Evolutionary conservation across 2,113 vertebrate species (phyloP), one percentile per base, ranked within the genome.

Genomic region (Mormoops blainvillei): DNA sequence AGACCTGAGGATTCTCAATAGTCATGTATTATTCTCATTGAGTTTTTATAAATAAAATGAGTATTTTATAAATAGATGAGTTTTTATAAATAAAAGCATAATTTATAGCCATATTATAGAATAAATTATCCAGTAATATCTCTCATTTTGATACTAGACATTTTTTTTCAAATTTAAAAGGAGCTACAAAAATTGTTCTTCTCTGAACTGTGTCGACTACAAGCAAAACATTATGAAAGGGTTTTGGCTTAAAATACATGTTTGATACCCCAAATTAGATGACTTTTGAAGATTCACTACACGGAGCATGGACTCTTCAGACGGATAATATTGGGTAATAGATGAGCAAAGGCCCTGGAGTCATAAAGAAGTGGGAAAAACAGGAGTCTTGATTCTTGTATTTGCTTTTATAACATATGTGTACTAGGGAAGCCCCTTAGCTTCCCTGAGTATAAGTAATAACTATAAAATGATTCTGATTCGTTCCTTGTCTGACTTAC

Each of bases 41-140:
- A 18, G 48, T 19, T 70, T 84, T 89, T 38, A 76, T 9, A 87
- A 67, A 96, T 80, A 96, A 86, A 88, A 78, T n/a, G n/a, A n/a
- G n/a, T n/a, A n/a, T n/a, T n/a, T n/a, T n/a, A n/a, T 91, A 52
- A 74, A 91, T 82, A 45, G 26, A 12, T 93, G 45, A 78, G 50
- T 52, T 70, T 84, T 89, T 38, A 76, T 9, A 87, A 67, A 96
- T 80, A 96, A 86, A 88, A 78, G 11, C 16, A n/a, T 36, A 5
- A 70, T 52, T 74, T 67, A 0, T n/a, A 33, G 4, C 15, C 16
- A 4, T 80, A 36, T 50, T 28, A 18, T 50, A 70, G n/a, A 61
- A 77, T 56, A 63, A 43, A 71, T 63, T 31, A 93, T 5, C 15
- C 20, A 50, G 22, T 89, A 10, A 54, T 26, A 65, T 24, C 12